Evolutionary conservation across 2,113 vertebrate genomes (phyloP), one percentile per base, ranked within the genome.

Genomic region (Pedionomus torquatus): DNA sequence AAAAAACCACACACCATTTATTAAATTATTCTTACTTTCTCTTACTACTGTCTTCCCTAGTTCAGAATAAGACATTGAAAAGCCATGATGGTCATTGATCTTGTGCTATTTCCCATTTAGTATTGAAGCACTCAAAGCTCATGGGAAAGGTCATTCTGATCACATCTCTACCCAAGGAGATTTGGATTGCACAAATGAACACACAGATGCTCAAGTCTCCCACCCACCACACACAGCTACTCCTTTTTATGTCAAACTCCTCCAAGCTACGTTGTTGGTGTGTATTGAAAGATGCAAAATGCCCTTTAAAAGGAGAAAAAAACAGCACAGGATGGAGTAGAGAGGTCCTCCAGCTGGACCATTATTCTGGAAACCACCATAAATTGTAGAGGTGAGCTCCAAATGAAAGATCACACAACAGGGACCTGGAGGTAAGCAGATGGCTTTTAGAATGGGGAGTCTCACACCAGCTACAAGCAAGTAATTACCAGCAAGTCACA

Each of bases 401-500:
- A 92, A 95, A 93, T 82, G 86, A 79, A 95, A 81, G 88, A 94
- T 75, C 82, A 90, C 80, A 61, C 94, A 87, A 83, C 66, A 54
- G 84, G 64, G 76, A 83, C 78, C 70, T 78, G 65, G 91, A 94
- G 70, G 78, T 65, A 76, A 95, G 93, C 89, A 96, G 92, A 95
- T 97, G 95, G 90, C 88, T 95, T 96, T 95, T 82, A 86, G 90
- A 96, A 84, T 63, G 31, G 76, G 87, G 64, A 95, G 71, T 87
- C 94, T 95, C 39, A 3, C 91, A 94, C 79, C 82, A 95, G 77
- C 88, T 91, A 96, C 86, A 82, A 87, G 91, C 91, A 89, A 92
- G 89, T 91, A 95, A 97, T 97, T 97, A 96, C 89, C 96, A 91
- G 85, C 64, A 94, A 97, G 79, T 93, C 92, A 85, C 96, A 97